Conservation (phyloP, 2,113 vertebrate species). For the Xenus cinereus region DNA sequence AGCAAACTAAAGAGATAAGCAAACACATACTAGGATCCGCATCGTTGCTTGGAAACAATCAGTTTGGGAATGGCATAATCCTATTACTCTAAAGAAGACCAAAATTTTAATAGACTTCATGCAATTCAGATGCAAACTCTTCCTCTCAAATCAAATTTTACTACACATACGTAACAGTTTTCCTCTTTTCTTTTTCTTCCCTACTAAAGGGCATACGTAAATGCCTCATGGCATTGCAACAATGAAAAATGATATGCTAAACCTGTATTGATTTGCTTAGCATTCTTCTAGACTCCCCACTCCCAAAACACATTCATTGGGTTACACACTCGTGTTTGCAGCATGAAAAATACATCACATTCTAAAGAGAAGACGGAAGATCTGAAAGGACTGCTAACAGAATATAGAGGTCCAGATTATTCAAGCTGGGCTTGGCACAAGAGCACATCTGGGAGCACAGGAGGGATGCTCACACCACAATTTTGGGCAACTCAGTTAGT, state of each 20-base stretch:
- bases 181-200: not conserved
- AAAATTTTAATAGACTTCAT: conserved; percentile 63
- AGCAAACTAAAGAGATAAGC: conserved; percentile 48
- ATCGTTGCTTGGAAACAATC: conserved; percentile 73
- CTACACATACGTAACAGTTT: not conserved
- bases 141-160: conserved; percentile 50
- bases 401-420: not conserved
- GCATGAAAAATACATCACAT: not conserved
- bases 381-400: not conserved
- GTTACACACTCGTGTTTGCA: not conserved
- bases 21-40: conserved; percentile 34
- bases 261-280: conserved; percentile 27
- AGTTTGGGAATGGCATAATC: conserved; percentile 61
- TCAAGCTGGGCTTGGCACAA: not conserved
- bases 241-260: conserved; percentile 34
- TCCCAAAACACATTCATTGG: conserved; percentile 7
- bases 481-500: not conserved
- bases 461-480: not conserved
- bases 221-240: not conserved
- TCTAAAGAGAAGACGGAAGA: not conserved
- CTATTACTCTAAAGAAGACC: conserved; percentile 32
- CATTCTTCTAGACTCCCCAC: conserved; percentile 15
- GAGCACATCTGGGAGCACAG: not conserved
- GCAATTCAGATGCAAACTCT: conserved; percentile 48
- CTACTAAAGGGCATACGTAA: not conserved